Percentiles rank a stretch among this genome's conserved stretches.
Conservation (phyloP, 2,797 vertebrate species). For the Hafferia zeledoni region DNA sequence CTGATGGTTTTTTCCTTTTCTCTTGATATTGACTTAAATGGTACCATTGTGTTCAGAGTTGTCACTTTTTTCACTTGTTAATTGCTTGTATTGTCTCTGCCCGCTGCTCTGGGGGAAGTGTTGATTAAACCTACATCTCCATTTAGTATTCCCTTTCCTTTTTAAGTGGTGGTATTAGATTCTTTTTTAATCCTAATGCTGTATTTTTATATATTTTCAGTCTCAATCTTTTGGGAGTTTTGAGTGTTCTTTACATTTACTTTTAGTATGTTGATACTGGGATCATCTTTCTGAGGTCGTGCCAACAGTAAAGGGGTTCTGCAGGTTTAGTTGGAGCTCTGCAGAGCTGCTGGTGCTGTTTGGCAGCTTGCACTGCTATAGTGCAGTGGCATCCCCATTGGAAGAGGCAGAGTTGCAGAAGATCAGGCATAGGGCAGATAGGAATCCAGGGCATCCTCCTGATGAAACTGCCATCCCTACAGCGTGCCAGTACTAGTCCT, state of each 20-base stretch:
- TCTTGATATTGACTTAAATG: not conserved
- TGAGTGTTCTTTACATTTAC: not conserved
- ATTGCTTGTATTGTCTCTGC: not conserved
- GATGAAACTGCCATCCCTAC: not conserved
- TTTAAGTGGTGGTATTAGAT: not conserved
- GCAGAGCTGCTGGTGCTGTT: not conserved
- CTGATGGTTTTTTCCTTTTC: not conserved
- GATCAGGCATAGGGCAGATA: not conserved
- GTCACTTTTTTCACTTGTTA: not conserved
- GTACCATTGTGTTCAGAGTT: not conserved
- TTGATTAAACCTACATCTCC: not conserved
- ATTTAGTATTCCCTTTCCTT: not conserved
- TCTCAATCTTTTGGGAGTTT: not conserved
- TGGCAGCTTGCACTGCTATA: not conserved
- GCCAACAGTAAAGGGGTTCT: not conserved
- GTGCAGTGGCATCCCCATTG: not conserved
- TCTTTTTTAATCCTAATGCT: not conserved
- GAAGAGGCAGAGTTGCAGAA: not conserved
- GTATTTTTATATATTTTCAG: not conserved
- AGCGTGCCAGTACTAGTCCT: accelerated
- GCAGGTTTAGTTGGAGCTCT: not conserved
- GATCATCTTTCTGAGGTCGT: not conserved
- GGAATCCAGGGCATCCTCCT: not conserved
- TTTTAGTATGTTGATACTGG: not conserved
- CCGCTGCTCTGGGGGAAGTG: not conserved